Conservation (phyloP, 2,113 vertebrate genomes). For the Tauraco erythrolophus region DNA sequence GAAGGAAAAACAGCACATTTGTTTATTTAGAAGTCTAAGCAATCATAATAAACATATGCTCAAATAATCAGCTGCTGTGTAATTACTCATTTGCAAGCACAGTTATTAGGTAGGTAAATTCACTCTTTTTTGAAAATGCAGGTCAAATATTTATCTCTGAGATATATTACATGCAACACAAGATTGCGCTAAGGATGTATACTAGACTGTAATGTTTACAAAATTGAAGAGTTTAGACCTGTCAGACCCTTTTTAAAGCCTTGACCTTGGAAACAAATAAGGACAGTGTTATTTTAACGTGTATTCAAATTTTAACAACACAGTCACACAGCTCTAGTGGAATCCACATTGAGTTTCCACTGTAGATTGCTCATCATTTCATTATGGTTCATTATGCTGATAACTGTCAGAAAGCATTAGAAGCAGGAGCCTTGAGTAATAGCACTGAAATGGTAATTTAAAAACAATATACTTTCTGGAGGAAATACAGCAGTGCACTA, state of each 20-base stretch:
- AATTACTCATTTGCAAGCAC: constrained; percentile 5
- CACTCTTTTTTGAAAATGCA: not conserved
- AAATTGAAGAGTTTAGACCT: constrained; percentile 45
- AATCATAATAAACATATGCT: constrained; percentile 12
- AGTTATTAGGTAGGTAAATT: constrained; percentile 38
- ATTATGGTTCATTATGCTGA: constrained; percentile 86
- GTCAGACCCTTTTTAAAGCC: constrained; percentile 33
- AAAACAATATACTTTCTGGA: constrained; percentile 84
- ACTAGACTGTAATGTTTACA: constrained; percentile 19
- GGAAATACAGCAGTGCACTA: constrained; percentile 73
- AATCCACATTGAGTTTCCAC: constrained; percentile 77
- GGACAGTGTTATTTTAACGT: constrained; percentile 77
- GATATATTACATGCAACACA: not conserved
- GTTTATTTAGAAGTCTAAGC: constrained; percentile 35
- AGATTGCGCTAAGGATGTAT: not conserved
- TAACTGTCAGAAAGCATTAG: constrained; percentile 85
- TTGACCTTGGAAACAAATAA: constrained; percentile 82
- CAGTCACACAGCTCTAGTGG: constrained; percentile 73
- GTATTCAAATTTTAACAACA: constrained; percentile 78
- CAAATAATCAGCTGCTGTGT: not conserved
- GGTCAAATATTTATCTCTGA: constrained; percentile 39
- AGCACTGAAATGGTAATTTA: constrained; percentile 83
- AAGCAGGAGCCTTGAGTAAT: constrained; percentile 77
- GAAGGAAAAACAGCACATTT: constrained; percentile 1
- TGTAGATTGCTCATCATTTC: constrained; percentile 83